Conservation (phyloP, 2,888 invertebrate genomes). For the Netelia fuscicornis region DNA sequence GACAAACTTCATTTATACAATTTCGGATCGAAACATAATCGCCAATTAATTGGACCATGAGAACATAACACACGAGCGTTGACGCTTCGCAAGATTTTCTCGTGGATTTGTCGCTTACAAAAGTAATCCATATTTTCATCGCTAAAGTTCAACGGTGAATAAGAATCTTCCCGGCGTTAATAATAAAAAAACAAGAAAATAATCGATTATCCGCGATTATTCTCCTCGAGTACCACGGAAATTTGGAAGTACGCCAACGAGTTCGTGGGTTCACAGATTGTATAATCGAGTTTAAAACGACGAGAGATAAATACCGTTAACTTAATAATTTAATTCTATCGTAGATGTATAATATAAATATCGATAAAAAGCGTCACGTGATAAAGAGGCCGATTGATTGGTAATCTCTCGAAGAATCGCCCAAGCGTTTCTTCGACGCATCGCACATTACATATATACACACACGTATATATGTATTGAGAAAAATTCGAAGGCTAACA, state of each 20-base stretch:
- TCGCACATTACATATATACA: neutral
- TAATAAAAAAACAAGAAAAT: neutral
- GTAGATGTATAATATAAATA: slow-evolving; percentile 39
- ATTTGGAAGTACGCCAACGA: slow-evolving; percentile 26
- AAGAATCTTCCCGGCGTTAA: neutral
- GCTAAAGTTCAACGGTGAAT: neutral
- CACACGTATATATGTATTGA: neutral
- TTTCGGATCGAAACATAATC: slow-evolving; percentile 7
- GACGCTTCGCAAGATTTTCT: neutral
- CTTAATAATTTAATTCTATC: slow-evolving; percentile 10
- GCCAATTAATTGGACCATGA: neutral
- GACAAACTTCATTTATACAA: slow-evolving; percentile 20
- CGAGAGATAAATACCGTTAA: neutral
- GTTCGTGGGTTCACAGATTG: slow-evolving; percentile 43
- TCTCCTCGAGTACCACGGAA: neutral
- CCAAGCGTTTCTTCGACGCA: neutral
- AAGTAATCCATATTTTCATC: neutral
- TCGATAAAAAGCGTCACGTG: slow-evolving; percentile 23
- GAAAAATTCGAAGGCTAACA: slow-evolving; percentile 40
- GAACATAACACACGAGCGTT: neutral
- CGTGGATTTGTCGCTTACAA: neutral
- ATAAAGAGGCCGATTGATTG: slow-evolving; percentile 39
- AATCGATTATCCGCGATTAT: neutral
- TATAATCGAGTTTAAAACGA: neutral
- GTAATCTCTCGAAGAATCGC: neutral